Percentiles rank a stretch among this genome's conserved stretches.
phyloP scores from a whole-genome alignment of 37 sponge, comb jelly and placozoan species.

The Hexactinellida sp. region DNA sequence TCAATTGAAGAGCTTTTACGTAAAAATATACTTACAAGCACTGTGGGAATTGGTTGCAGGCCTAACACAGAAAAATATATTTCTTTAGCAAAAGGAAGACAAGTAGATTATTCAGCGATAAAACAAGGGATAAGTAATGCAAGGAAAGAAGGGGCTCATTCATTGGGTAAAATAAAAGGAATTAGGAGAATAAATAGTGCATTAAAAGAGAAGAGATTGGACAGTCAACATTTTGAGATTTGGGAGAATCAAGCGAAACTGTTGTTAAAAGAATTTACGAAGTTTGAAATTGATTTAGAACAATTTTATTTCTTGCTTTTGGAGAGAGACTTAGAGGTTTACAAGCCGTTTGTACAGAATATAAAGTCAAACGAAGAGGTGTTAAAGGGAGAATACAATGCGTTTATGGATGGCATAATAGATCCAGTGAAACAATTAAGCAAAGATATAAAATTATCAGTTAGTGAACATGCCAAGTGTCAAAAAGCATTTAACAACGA shows the following conservation, averaged over 20 bases:
- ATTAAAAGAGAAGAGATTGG: neutral
- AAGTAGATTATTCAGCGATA: neutral
- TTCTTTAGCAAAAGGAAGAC: neutral
- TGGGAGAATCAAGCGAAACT: neutral
- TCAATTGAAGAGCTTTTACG: neutral
- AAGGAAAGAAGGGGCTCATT: neutral
- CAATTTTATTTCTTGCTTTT: neutral
- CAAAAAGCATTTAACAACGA: neutral
- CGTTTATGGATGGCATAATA: neutral
- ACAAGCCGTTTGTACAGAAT: neutral
- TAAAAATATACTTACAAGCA: neutral
- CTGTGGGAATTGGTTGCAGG: neutral
- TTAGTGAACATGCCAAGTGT: neutral
- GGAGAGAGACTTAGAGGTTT: neutral
- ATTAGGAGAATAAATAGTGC: neutral
- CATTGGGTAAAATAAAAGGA: neutral
- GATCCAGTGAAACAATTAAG: neutral
- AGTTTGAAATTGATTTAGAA: neutral
- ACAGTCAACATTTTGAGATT: neutral
- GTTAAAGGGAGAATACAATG: neutral
- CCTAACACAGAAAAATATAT: neutral
- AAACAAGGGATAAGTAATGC: neutral
- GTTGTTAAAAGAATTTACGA: neutral
- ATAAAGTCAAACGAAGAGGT: neutral
- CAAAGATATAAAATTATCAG: neutral